Evolutionary conservation across 2,113 vertebrate genomes (phyloP).

Genomic region (Nyctibius bracteatus): DNA sequence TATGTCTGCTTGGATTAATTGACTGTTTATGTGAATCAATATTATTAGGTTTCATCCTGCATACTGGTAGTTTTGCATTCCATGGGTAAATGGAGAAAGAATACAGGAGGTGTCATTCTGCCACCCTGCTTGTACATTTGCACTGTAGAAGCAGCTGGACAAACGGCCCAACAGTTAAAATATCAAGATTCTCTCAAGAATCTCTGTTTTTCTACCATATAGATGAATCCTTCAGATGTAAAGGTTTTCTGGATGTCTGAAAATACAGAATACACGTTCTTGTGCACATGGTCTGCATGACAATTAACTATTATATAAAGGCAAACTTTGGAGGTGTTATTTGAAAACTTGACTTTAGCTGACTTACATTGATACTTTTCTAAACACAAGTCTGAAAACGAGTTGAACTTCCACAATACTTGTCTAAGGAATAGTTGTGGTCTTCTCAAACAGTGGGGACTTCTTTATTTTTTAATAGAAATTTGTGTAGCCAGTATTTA

Average conservation of each 20-base stretch:
- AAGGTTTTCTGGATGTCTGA: background rate
- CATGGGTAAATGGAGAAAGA: background rate
- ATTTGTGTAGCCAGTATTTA: background rate
- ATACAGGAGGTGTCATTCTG: background rate
- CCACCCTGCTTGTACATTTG: background rate
- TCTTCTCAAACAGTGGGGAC: background rate
- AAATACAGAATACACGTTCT: background rate
- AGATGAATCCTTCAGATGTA: background rate
- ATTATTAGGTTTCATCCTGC: background rate
- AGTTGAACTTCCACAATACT: background rate
- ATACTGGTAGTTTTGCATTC: background rate
- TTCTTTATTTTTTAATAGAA: background rate
- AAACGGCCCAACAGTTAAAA: background rate
- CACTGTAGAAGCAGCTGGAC: background rate
- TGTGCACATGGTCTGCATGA: background rate
- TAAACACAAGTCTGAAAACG: background rate
- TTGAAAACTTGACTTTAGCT: background rate
- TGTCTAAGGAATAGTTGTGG: background rate
- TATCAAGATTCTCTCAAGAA: background rate
- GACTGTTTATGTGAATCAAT: background rate
- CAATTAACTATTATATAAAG: background rate
- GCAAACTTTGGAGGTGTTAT: background rate
- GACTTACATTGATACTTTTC: background rate
- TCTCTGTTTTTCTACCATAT: background rate
- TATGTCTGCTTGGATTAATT: background rate